Percentiles rank a stretch among this genome's conserved stretches.
Evolutionary conservation across 2,113 vertebrate species (phyloP).

Genomic region (Chamaetylas fuelleborni): DNA sequence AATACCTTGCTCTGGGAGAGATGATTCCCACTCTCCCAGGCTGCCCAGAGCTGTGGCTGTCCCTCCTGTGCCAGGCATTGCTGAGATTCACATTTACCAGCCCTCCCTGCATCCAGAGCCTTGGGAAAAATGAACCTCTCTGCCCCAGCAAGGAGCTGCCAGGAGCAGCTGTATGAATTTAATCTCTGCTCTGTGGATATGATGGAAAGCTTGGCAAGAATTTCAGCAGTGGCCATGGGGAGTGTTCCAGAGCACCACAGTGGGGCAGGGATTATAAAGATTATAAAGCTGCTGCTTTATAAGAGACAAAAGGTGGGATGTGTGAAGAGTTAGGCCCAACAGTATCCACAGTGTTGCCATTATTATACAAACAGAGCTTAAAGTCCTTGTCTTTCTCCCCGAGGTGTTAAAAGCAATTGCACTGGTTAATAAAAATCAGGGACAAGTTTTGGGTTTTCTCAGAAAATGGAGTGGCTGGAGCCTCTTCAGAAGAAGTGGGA

Average conservation of each 20-base stretch:
- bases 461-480: not conserved
- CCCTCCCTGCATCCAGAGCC: not conserved
- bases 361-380: conserved; percentile 43
- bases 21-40: not conserved
- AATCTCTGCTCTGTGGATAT: not conserved
- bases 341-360: not conserved
- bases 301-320: conserved; percentile 17
- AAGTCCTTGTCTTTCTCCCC: not conserved
- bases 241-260: not conserved
- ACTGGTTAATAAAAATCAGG: conserved; percentile 6
- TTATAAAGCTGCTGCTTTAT: not conserved
- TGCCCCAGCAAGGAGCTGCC: not conserved
- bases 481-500: not conserved
- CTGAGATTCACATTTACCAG: rapidly evolving
- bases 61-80: not conserved
- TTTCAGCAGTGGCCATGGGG: not conserved
- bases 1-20: rapidly evolving
- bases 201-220: not conserved
- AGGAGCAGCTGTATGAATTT: not conserved
- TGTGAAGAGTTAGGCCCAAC: not conserved
- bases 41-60: not conserved
- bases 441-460: not conserved
- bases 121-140: rapidly evolving
- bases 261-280: not conserved
- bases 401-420: not conserved